Conservation (phyloP, 2,113 vertebrate genomes). For the Gnathochromis pfefferi region DNA sequence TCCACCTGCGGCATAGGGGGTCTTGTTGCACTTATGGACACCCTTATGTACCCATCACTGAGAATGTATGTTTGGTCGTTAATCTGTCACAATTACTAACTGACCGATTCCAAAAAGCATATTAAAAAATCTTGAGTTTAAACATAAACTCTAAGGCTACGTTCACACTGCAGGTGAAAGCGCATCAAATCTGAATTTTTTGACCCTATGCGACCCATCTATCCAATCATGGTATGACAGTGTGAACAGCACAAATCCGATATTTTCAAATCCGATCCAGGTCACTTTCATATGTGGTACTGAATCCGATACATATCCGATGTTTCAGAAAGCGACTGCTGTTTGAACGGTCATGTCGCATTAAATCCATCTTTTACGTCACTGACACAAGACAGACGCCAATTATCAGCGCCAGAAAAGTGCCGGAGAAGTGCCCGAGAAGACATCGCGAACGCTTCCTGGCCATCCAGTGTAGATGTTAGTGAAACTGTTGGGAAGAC, state of each 20-base stretch:
- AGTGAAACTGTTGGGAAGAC: background rate
- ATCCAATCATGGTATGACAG: background rate
- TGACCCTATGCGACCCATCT: background rate
- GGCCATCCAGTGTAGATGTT: background rate
- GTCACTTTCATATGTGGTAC: background rate
- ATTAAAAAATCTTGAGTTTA: background rate
- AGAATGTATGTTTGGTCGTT: background rate
- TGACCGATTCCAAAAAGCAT: background rate
- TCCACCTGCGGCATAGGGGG: background rate
- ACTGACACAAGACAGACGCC: background rate
- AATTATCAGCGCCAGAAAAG: background rate
- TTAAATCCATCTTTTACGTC: background rate
- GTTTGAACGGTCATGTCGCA: accelerated
- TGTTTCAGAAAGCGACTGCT: background rate
- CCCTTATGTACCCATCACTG: background rate
- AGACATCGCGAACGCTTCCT: accelerated
- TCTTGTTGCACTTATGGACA: background rate
- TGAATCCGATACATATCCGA: background rate
- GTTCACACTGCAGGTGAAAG: background rate
- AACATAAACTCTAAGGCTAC: background rate
- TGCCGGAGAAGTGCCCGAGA: accelerated
- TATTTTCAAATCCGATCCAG: accelerated
- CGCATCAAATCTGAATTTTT: accelerated
- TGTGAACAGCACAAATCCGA: accelerated
- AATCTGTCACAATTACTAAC: background rate